Evolutionary conservation across 2,888 invertebrate genomes (phyloP), one percentile per base, ranked within the genome.

Genomic region (Siphlonurus alternatus): DNA sequence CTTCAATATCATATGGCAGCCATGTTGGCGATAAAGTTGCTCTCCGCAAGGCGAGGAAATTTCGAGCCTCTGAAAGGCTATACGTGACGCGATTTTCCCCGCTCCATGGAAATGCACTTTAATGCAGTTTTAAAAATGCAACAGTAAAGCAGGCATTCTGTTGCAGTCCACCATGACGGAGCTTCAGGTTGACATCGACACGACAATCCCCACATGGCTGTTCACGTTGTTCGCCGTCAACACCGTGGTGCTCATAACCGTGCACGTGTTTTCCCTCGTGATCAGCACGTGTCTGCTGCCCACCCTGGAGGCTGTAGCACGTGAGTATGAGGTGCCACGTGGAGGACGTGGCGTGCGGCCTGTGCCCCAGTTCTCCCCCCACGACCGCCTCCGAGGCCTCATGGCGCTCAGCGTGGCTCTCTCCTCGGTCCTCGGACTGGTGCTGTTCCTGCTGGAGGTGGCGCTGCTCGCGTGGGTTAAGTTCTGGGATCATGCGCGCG

Each of bases 251-350:
- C 22, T 56, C 15, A 56, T 56, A 5, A 22, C 56, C 5, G 56
- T 56, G 5, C 56, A 56, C 56, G 20, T 56, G 19, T 56, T 56
- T 20, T 56, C 56, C 7, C 22, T 56, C n/a, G n/a, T 56, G 7
- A 56, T 56, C 56, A 56, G 56, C 56, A 56, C 56, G 56, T 56
- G 56, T 56, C n/a, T 56, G n/a, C 56, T 56, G 56, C 56, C 56
- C 19, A 56, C 15, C 56, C 7, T 56, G 56, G 56, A 56, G 56
- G 56, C 56, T n/a, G 56, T n/a, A 20, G 56, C 56, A 10, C 56
- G 22, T n/a, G 56, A 56, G 56, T 56, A 56, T 20, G 5, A 5
- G 5, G 15, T 20, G n/a, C 56, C 56, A 18, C 56, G 38, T 38
- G 5, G 7, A 38, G 38, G 38, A 38, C 15, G 15, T 15, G n/a